Evolutionary conservation across 1,140 invertebrate genomes (phyloP), one percentile per base, ranked within the genome.

Genomic region (Phthorimaea operculella): DNA sequence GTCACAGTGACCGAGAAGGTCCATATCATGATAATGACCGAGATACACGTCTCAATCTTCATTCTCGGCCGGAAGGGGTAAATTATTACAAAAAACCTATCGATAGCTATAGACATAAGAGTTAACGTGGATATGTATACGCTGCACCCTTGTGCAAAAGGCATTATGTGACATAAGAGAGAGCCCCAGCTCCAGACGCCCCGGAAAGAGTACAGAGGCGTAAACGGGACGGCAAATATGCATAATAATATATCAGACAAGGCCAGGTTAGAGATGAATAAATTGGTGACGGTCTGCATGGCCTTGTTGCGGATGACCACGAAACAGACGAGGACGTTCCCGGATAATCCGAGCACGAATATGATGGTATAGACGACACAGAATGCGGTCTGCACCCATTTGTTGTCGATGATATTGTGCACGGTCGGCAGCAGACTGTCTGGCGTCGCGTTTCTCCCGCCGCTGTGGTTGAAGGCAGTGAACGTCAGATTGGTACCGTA

Each of bases 241-340:
- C 97, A 99, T 33, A 99, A 89, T 11, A 99, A 80, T 48, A 99
- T 96, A 77, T 99, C 98, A 11, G 96, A 97, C 6, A 99, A 84
- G 0, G 98, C 98, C 59, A 99, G 84, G 79, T 99, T 99, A 12
- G 95, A 95, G 64, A 99, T 99, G 83, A 99, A 99, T 36, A 98
- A 90, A 77, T 99, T 99, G 0, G 98, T 99, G 0, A 99, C 98
- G 0, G 97, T 98, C 72, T 98, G 97, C 98, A 99, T 99, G n/a
- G 94, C 91, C 53, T 91, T 92, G 78, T 98, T 99, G 5, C 94
- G 87, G 0, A 93, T 89, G 0, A 99, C 97, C 1, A 99, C 96
- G 78, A 93, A 97, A 70, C 94, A 95, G 7, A 99, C 98, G 1
- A 99, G 83, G 0, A 93, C 89, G 81, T 99, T 99, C 0, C 98